Percentiles rank a stretch among this genome's conserved stretches.
Conservation (phyloP, 2,113 vertebrate genomes). For the Marmota monax region DNA sequence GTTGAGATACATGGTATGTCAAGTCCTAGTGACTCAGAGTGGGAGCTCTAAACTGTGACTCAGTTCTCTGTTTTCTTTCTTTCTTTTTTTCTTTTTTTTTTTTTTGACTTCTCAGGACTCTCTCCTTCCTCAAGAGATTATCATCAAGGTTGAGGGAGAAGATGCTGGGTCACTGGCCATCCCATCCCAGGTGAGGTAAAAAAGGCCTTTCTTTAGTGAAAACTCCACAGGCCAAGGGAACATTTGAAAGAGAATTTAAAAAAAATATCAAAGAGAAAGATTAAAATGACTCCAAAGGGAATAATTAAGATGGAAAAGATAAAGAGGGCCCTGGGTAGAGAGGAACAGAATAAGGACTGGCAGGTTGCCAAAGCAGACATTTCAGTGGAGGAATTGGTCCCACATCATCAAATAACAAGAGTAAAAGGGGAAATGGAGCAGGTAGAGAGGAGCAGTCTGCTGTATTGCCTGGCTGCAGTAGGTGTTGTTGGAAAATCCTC, state of each 20-base stretch:
- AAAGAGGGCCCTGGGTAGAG: neutral
- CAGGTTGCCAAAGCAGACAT: neutral
- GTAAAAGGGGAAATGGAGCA: neutral
- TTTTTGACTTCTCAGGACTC: slow-evolving; percentile 53
- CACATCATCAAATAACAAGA: neutral
- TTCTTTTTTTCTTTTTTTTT: neutral
- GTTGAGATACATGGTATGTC: neutral
- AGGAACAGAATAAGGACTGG: neutral
- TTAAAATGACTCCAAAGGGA: neutral
- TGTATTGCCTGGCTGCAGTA: neutral
- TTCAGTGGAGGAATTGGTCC: neutral
- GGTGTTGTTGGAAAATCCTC: neutral
- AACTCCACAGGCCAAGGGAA: neutral
- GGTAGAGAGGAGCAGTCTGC: neutral
- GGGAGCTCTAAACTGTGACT: neutral
- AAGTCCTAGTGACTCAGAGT: neutral
- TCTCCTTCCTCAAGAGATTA: slow-evolving; percentile 55
- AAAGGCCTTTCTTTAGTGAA: neutral
- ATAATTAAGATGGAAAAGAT: neutral
- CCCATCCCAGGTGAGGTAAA: slow-evolving; percentile 48
- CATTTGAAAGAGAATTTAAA: slow-evolving; percentile 22
- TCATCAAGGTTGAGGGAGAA: slow-evolving; percentile 66
- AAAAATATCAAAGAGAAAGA: neutral
- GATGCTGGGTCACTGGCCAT: neutral
- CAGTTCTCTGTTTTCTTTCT: neutral